Evolutionary conservation across 2,797 vertebrate genomes (phyloP), one percentile per base, ranked within the genome.

Genomic region (Coilia nasus): DNA sequence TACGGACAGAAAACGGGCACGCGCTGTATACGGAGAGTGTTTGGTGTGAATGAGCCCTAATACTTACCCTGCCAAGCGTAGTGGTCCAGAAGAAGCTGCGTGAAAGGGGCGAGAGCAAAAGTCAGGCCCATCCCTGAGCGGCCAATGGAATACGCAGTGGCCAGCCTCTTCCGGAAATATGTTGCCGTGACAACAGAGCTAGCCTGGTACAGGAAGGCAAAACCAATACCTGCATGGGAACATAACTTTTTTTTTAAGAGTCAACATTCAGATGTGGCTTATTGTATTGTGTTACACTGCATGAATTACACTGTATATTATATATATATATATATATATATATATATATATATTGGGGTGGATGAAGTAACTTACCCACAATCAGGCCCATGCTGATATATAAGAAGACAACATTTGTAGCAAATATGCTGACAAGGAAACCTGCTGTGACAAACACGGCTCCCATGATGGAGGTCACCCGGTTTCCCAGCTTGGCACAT

Each of bases 111-210:
- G 0, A 98, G 92, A 1, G 97, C 94, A 91, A 99, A 98, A 0
- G 97, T 97, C 91, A 99, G 91, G 67, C 97, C 97, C 97, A 97
- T 98, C 41, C 98, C 97, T 0, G 97, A 97, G 56, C 97, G 96
- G 21, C 96, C 97, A 2, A 98, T 94, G 0, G 97, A 96, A 23
- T 96, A 97, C 1, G 94, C 96, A 6, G 98, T 94, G 0, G 96
- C 97, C 89, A 99, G 75, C 84, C 95, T 93, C 67, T 94, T 96
- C 88, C 92, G 91, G 94, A 98, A 99, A 91, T 97, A 96, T 88
- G 95, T 94, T 35, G 96, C 96, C 0, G 86, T 97, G 91, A 95
- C 91, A 89, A 98, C 97, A 1, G 97, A 95, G 0, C 96, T 96
- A 3, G 93, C 93, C 86, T 99, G 97, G 93, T 98, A 98, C n/a